phyloP scores from a whole-genome alignment of 2,888 invertebrate genomes.

The Apodemia zela region DNA sequence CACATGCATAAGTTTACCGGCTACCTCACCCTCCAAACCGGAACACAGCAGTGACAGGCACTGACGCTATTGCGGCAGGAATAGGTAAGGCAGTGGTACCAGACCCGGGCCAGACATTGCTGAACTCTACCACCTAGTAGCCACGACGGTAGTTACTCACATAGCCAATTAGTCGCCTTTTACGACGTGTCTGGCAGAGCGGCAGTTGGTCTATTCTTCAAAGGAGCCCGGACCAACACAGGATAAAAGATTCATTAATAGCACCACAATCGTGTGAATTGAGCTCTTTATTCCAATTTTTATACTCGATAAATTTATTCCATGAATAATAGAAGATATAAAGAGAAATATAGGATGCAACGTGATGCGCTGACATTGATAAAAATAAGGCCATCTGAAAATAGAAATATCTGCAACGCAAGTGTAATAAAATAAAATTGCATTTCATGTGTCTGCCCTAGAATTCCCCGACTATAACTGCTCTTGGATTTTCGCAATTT shows the following conservation, averaged over 20 bases:
- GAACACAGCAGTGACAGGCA: too few species aligned
- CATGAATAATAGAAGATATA: constrained; percentile 22
- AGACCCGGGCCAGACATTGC: too few species aligned
- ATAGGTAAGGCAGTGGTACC: too few species aligned
- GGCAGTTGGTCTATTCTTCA: too few species aligned
- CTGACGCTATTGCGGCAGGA: too few species aligned
- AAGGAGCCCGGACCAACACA: too few species aligned
- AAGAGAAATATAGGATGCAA: constrained; percentile 27
- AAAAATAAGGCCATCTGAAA: constrained; percentile 29
- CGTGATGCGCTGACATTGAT: constrained; percentile 32
- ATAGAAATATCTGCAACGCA: constrained; percentile 19
- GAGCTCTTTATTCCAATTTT: not conserved
- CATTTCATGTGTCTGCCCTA: constrained; percentile 10
- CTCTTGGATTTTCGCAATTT: not conserved
- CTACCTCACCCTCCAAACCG: too few species aligned
- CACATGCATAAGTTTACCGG: too few species aligned
- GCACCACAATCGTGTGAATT: not conserved
- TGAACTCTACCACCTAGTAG: too few species aligned
- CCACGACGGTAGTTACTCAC: too few species aligned
- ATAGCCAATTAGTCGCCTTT: too few species aligned
- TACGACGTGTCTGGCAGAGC: too few species aligned
- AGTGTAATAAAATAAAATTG: constrained; percentile 24
- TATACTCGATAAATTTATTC: constrained; percentile 16
- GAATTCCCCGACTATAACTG: not conserved
- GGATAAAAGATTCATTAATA: not conserved